Conservation (phyloP, 1,140 invertebrate species). For the Drusus annulatus region DNA sequence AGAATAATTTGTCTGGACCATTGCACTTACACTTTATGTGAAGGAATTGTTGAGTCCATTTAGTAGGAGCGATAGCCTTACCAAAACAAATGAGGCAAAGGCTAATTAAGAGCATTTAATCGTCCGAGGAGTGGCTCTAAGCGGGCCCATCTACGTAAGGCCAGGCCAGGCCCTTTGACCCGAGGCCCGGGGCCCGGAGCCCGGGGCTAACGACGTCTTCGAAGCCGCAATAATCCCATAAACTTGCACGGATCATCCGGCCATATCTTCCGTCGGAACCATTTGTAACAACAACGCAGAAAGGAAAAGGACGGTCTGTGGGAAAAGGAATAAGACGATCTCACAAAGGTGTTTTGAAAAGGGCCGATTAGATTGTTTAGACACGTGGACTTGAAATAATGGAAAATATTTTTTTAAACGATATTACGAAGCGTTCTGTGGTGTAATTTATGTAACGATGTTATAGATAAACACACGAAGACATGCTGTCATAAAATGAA, state of each 20-base stretch:
- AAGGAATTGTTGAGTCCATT: constrained; percentile 8
- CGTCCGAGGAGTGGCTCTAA: constrained; percentile 17
- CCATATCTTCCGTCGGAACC: constrained; percentile 19
- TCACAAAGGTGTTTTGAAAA: too few species aligned
- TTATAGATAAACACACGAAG: too few species aligned
- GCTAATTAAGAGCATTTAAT: constrained; percentile 41
- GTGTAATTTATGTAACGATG: too few species aligned
- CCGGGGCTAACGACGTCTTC: constrained; percentile 35
- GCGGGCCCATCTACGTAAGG: background rate
- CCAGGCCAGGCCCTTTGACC: constrained; percentile 1
- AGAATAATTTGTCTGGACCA: background rate
- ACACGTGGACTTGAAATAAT: background rate
- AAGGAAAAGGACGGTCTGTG: background rate
- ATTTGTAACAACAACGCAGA: constrained; percentile 35
- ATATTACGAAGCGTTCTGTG: background rate
- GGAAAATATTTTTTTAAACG: background rate
- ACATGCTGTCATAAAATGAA: too few species aligned
- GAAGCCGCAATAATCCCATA: constrained; percentile 43
- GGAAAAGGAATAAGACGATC: too few species aligned
- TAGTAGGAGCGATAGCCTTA: constrained; percentile 20
- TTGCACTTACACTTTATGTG: constrained; percentile 11
- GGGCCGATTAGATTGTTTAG: background rate
- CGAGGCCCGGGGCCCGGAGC: constrained; percentile 8
- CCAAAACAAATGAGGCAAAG: constrained; percentile 41
- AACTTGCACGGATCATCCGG: constrained; percentile 36